Evolutionary conservation across 2,888 invertebrate species (phyloP), one percentile per base, ranked within the genome.

Genomic region (Archaeoteleia sp.): DNA sequence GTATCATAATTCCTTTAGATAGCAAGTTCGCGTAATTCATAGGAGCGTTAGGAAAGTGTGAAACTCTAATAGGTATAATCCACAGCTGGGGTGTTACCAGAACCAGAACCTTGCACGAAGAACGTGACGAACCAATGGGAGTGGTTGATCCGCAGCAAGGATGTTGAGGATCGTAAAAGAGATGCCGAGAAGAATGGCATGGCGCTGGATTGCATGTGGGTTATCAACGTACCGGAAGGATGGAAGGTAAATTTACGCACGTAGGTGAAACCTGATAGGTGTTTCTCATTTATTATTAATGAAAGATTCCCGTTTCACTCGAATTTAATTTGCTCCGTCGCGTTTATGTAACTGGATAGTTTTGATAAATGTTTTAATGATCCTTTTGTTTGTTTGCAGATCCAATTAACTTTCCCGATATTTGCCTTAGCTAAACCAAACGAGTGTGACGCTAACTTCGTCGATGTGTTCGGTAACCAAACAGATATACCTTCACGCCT

Each of bases 181-280:
- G 87, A 87, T 69, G 87, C 89, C 6, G 86, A 84, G 54, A 84
- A 86, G 43, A 87, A 89, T 75, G 87, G 88, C 55, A 85, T 90
- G 54, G 88, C 92, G 0, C 84, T 93, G 39, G 93, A 93, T 79
- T 93, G 93, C 82, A 89, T 93, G 82, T 93, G 93, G 93, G 87
- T 88, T 58, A 90, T 93, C 49, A 87, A 87, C 9, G 92, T 92
- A 1, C 84, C 87, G 49, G 85, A 87, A 5, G 88, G 88, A 8
- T 90, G 90, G 88, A 90, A 89, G 89, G 93, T 92, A 75, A 82
- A 83, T 42, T 48, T 43, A 13, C 37, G 30, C 37, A 30, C 15
- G 37, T 37, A 30, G 14, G 17, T 46, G 37, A 17, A 25, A 45
- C 13, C 20, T 43, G 35, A 45, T 54, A 37, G 43, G 4, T 37